Conservation (phyloP, 2,113 vertebrate genomes). For the Bolborhynchus lineola region DNA sequence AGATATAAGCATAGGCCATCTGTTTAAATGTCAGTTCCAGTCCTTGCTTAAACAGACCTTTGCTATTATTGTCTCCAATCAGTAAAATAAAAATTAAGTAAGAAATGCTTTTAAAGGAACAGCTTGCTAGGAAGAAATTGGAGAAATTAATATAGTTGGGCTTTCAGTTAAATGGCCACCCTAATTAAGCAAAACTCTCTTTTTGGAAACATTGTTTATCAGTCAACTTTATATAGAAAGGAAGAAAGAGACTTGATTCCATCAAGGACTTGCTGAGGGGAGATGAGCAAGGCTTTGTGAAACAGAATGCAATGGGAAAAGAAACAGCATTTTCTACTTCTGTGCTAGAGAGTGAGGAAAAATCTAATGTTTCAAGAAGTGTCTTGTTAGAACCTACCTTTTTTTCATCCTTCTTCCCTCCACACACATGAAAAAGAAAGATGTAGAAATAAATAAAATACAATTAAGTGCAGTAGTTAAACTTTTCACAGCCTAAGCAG, state of each 20-base stretch:
- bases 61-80: not conserved
- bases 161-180: not conserved
- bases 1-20: not conserved
- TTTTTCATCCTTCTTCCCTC: not conserved
- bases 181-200: not conserved
- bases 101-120: not conserved
- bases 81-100: not conserved
- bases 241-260: not conserved
- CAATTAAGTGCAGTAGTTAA: not conserved
- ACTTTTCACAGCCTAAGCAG: not conserved
- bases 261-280: not conserved
- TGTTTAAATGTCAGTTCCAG: not conserved
- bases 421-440: not conserved
- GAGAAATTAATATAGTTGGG: not conserved
- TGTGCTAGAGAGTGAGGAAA: not conserved
- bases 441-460: not conserved
- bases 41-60: not conserved
- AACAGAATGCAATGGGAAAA: not conserved
- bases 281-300: not conserved
- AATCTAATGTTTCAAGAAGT: not conserved
- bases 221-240: not conserved
- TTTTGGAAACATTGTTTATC: conserved; percentile 12
- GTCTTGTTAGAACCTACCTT: not conserved
- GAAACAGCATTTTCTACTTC: not conserved
- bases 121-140: not conserved